Conservation (phyloP, 2,888 invertebrate species). For the Cordilura impudica region DNA sequence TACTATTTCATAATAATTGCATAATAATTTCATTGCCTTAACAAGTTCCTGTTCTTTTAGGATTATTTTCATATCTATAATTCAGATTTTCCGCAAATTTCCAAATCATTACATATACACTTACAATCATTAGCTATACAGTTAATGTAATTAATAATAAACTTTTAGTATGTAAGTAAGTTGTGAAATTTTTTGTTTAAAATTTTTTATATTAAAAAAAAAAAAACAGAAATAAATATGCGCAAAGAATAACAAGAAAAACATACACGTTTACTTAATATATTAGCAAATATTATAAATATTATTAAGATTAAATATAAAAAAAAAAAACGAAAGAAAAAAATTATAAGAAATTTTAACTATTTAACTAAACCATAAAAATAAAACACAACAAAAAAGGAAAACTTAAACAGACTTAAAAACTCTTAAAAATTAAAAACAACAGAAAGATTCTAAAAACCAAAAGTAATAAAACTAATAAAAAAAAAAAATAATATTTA, state of each 20-base stretch:
- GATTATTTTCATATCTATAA: no score
- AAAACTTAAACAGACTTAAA: constrained; percentile 38
- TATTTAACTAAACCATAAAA: constrained; percentile 42
- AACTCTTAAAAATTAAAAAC: constrained; percentile 33
- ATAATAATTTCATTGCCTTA: no score
- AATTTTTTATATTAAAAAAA: constrained; percentile 50
- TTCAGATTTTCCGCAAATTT: no score
- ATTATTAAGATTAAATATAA: constrained; percentile 26
- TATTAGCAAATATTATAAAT: constrained; percentile 54
- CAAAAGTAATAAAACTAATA: constrained; percentile 38
- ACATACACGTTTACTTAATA: constrained; percentile 50
- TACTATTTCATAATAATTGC: no score
- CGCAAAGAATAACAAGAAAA: constrained; percentile 26
- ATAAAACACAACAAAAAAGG: constrained; percentile 23
- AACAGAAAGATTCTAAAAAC: constrained; percentile 49
- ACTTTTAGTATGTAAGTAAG: constrained; percentile 43
- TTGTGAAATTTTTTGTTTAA: constrained; percentile 55
- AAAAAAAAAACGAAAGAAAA: constrained; percentile 9
- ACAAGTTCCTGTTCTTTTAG: no score
- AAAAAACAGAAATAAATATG: constrained; percentile 27
- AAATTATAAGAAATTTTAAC: constrained; percentile 49
- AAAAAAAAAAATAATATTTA: constrained; percentile 46
- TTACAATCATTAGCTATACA: no score
- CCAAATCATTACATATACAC: no score
- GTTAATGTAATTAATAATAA: constrained; percentile 17